Percentiles rank a stretch among this genome's conserved stretches.
phyloP scores from a whole-genome alignment of 1,140 invertebrate species.

The Philaenus spumarius region DNA sequence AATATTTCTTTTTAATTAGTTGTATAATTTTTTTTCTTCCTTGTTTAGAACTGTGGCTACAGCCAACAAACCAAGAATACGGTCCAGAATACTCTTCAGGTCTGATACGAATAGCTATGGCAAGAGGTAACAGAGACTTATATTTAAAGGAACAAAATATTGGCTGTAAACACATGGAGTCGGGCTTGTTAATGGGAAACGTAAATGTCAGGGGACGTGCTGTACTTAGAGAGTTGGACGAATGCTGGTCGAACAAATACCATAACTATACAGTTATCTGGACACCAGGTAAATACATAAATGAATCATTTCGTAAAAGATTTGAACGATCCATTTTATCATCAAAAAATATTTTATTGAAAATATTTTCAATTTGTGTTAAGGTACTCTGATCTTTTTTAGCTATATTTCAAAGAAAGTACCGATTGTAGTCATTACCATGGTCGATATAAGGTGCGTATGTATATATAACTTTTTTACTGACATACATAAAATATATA shows the following conservation, averaged over 20 bases:
- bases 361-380: too few species aligned
- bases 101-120: constrained; percentile 19
- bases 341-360: too few species aligned
- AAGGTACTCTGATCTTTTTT: too few species aligned
- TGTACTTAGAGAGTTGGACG: neutral
- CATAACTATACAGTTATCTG: constrained; percentile 53
- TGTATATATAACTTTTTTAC: too few species aligned
- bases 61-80: constrained; percentile 23
- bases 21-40: too few species aligned
- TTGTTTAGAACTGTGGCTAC: constrained; percentile 26
- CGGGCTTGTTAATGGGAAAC: constrained; percentile 22
- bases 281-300: constrained; percentile 43
- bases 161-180: constrained; percentile 18
- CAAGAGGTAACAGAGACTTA: constrained; percentile 23
- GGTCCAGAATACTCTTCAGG: constrained; percentile 25
- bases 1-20: too few species aligned
- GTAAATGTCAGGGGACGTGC: constrained; percentile 12
- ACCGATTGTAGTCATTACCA: too few species aligned
- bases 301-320: too few species aligned
- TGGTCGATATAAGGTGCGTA: too few species aligned
- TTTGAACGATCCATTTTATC: too few species aligned
- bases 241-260: constrained; percentile 50
- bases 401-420: neutral
- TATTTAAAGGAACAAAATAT: constrained; percentile 12
- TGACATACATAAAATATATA: too few species aligned